Evolutionary conservation across 2,113 vertebrate species (phyloP), one percentile per base, ranked within the genome.

Genomic region (Athene cunicularia): DNA sequence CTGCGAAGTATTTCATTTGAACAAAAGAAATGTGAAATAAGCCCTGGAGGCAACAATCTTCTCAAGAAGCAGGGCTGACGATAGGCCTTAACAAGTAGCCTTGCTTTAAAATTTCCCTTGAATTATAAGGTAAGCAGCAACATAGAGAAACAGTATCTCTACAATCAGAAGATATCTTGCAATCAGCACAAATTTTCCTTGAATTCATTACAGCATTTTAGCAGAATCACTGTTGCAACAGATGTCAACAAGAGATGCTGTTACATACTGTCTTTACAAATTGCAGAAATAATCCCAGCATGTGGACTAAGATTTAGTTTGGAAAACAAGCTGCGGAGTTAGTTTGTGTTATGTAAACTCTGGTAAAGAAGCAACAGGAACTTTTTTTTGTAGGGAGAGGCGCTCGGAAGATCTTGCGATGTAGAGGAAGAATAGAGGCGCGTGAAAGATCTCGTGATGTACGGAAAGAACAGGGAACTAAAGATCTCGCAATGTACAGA

Each of bases 151-250:
- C 9, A 74, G 4, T 47, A 79, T 49, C n/a, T 90, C 56, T 10
- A 16, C 71, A 79, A 89, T 64, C 86, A 92, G 47, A 86, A 84
- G 28, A 56, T 63, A 87, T 14, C 22, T 88, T 89, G 37, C 70
- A 91, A 79, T 81, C 53, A 79, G 28, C 37, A 50, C 45, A 66
- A 59, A 16, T 73, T 95, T 82, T 80, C 49, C 45, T 89, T 92
- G 24, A 94, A 93, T 92, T 68, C 62, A 35, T 94, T 72, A 80
- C 49, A 81, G 55, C 12, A 58, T 66, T 81, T 49, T 50, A 91
- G 43, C 37, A 93, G 84, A 96, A 80, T 49, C 86, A 45, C 62
- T 95, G 59, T 95, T 94, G 87, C 81, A 89, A 80, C 20, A 94
- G 73, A 85, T 58, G 26, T 87, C 86, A 91, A 76, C 30, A 91